Conservation (phyloP, 2,113 vertebrate genomes). For the Pterocles gutturalis region DNA sequence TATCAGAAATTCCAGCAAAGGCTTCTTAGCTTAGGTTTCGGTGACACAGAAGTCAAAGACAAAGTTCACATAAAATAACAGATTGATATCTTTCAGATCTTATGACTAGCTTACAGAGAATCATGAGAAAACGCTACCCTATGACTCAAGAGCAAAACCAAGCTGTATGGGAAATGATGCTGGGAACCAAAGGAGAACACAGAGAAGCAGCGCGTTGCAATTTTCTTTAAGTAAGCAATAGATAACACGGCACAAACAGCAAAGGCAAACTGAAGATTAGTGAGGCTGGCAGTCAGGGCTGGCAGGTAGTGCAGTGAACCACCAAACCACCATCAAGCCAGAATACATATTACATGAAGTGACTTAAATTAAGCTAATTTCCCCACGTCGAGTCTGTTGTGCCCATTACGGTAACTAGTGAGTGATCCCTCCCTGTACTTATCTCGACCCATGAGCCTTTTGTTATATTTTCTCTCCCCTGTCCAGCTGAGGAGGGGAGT, state of each 20-base stretch:
- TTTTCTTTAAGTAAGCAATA: background rate
- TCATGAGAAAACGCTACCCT: slow-evolving; percentile 26
- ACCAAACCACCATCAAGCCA: background rate
- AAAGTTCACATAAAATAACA: background rate
- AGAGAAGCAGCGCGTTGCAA: background rate
- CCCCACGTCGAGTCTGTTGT: no score
- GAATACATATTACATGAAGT: background rate
- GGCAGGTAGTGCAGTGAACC: background rate
- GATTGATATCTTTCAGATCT: background rate
- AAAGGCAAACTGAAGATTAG: background rate
- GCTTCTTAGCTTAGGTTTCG: background rate
- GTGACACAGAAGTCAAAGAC: background rate
- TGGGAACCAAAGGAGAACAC: background rate
- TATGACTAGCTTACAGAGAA: background rate
- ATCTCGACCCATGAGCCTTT: no score
- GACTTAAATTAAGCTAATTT: background rate
- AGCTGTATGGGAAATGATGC: background rate
- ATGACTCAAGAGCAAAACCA: background rate
- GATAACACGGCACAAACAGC: background rate
- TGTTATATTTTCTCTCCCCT: no score
- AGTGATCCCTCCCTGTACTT: no score
- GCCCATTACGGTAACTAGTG: no score
- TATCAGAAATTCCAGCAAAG: slow-evolving; percentile 2
- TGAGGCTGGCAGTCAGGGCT: background rate
- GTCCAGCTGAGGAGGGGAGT: no score